These are phyloP conservation scores for Zaprionus africanus DNA, from an alignment of 1,140 invertebrate species.

Conservation along the genomic window DNA sequence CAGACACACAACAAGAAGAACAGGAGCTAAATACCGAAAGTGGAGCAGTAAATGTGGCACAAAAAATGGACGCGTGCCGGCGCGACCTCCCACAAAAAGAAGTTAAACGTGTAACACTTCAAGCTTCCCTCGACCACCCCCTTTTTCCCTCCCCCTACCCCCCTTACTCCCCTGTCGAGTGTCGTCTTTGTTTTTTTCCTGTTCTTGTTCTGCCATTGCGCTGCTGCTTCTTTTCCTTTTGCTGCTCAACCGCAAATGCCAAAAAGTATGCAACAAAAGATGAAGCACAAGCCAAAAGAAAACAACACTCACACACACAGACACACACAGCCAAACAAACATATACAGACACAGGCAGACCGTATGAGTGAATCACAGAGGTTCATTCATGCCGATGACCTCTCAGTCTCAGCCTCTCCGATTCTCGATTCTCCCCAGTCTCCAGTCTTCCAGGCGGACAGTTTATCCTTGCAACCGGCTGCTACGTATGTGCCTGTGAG, in stretches of 20 bases:
- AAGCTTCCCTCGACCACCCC: neutral
- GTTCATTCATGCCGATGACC: conserved; percentile 72
- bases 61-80: conserved; percentile 34
- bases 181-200: conserved; percentile 5
- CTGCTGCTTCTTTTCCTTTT: conserved; percentile 3
- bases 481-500: conserved; percentile 5
- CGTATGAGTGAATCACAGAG: conserved; percentile 16
- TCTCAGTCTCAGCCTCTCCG: conserved; percentile 52
- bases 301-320: conserved; percentile 39
- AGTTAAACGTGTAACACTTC: conserved; percentile 28
- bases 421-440: conserved; percentile 32
- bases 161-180: neutral
- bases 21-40: conserved; percentile 26
- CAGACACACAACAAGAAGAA: conserved; percentile 19
- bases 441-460: conserved; percentile 35
- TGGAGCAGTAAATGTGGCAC: conserved; percentile 46
- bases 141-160: neutral
- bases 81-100: conserved; percentile 32
- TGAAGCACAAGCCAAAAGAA: conserved; percentile 50
- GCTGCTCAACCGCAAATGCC: conserved; percentile 24
- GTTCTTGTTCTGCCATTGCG: neutral
- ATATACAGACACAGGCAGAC: conserved; percentile 14
- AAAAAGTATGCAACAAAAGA: conserved; percentile 69
- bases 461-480: conserved; percentile 53
- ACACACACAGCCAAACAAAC: conserved; percentile 14